Base-by-base conservation (phyloP, 2,888 invertebrate species). In the Drosophila borealis region DNA sequence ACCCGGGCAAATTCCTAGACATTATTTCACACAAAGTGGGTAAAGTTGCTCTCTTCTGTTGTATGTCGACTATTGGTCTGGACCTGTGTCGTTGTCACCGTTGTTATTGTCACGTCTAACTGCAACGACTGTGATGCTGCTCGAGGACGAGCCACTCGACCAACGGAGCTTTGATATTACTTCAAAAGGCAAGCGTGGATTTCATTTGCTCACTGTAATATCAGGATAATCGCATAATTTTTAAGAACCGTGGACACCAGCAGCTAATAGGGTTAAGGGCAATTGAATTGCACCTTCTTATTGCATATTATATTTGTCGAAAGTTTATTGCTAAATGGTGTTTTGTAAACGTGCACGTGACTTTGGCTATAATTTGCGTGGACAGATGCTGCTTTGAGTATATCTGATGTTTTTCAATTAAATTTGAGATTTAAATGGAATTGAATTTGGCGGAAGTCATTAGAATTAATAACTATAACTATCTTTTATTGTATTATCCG, bases 1-100 rank as follows among this genome's bases (percentile, higher is more conserved):
- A 80, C 81, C 85, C 90, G 88, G 82, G 88, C 79, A 90, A 89
- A 88, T 88, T 81, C 88, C 90, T 70, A 78, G 89, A 89, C 90
- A 88, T 88, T 89, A 88, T 86, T 84, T 78, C 78, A 73, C 81
- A 87, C 75, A 87, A 88, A 88, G 86, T 83, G 66, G 70, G 65
- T 68, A 77, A 85, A 82, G 63, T 49, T 74, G 42, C 53, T 42
- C 42, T 41, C 63, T 46, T 55, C 59, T 50, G 48, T 51, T 73
- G 60, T 39, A 62, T 69, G 54, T 48, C 51, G 65, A 54, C 74
- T 78, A 46, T 33, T 29, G 61, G 50, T 41, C 46, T 37, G 54
- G 48, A 48, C 48, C 64, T 37, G 45, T 44, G 41, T 21, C 49
- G 57, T 59, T 60, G 14, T 53, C 81, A 61, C 48, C 53, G 29